A percentile compares a stretch with the other conserved stretches of the same genome.
Evolutionary conservation across 1,140 invertebrate genomes (phyloP).

Genomic region (Ceratina australensis): DNA sequence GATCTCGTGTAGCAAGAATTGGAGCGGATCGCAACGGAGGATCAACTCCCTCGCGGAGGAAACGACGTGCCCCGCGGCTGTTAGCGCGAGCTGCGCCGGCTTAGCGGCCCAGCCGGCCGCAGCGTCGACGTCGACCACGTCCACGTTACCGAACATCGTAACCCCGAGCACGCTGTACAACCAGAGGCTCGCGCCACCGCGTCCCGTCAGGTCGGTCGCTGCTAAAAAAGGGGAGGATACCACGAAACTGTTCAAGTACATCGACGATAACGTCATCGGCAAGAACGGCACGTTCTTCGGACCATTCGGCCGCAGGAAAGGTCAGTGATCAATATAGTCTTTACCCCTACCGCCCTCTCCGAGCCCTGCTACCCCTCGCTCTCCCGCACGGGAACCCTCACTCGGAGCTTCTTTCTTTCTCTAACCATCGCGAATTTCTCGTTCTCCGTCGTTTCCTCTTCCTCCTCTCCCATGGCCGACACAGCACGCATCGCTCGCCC

Average conservation of each 20-base stretch:
- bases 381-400: no score
- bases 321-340: conserved; percentile 78
- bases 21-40: conserved; percentile 74
- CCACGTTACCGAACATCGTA: conserved; percentile 17
- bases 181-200: conserved; percentile 59
- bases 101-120: conserved; percentile 29
- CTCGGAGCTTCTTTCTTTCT: background rate
- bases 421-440: background rate
- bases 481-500: conserved; percentile 7
- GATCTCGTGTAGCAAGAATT: conserved; percentile 73
- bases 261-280: conserved; percentile 89
- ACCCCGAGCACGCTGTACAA: background rate
- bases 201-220: conserved; percentile 71
- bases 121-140: conserved; percentile 16
- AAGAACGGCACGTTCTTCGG: conserved; percentile 88
- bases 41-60: conserved; percentile 76
- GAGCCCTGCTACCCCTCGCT: background rate
- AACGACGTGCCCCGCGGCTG: conserved; percentile 40
- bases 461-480: conserved; percentile 1
- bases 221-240: conserved; percentile 83
- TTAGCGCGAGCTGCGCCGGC: conserved; percentile 30
- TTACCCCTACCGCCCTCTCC: conserved; percentile 12
- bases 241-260: conserved; percentile 86
- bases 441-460: background rate
- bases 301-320: conserved; percentile 90